Evolutionary conservation across 1,140 invertebrate genomes (phyloP), one percentile per base, ranked within the genome.

Genomic region (Gonatopus flavifemur): DNA sequence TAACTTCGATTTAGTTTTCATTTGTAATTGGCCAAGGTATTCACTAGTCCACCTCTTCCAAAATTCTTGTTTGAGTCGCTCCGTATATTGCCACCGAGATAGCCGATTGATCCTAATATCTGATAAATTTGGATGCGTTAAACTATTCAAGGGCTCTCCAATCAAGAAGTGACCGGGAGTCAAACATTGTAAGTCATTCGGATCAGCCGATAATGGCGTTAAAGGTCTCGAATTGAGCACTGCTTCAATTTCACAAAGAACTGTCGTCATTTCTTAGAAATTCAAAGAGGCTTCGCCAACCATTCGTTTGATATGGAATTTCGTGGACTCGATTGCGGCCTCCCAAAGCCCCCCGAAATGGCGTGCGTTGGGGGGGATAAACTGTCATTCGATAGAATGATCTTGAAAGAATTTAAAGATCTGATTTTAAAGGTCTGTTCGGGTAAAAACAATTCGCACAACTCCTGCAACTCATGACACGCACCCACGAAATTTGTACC

Each of bases 291-390:
- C 21, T 5, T 32, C 18, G 5, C 9, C 9, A 3, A 30, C 40
- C 3, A 31, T 12, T 32, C 16, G 12, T 22, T 18, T 43, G 15
- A 43, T 32, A 32, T 43, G 28, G 33, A 21, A 31, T 32, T 43
- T 43, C 9, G 13, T 22, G 31, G 22, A 24, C 15, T 43, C 33
- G 8, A 43, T 13, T 3, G 12, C 8, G 22, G 33, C 18, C 18
- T 43, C 41, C 28, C 28, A 43, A 9, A 43, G 24, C 1, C 41
- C 41, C 3, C 41, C 41, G 6, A 43, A 43, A 12, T 43, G 41
- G n/a, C n/a, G 10, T 9, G 28, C 15, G 15, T 5, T 16, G 20
- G 18, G 40, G 0, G 40, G 40, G 2, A 42, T 42, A 10, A 42
- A 42, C 19, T 42, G 40, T 18, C 24, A 42, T 20, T 30, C 6